phyloP scores from a whole-genome alignment of 2,113 vertebrate genomes.

The Hucho hucho region DNA sequence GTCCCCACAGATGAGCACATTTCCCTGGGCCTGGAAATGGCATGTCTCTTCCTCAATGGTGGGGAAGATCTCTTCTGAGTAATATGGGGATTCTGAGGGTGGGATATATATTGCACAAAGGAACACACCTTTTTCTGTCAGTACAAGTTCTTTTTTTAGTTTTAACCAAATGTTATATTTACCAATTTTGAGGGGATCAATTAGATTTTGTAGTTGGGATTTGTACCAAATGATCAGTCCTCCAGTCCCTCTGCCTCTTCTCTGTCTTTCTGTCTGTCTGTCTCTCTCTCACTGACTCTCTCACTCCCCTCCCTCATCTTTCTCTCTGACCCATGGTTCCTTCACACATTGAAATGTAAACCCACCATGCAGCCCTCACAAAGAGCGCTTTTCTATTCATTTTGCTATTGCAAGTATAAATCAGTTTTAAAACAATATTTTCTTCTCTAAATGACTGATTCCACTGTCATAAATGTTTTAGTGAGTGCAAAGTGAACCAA shows the following conservation, averaged over 20 bases:
- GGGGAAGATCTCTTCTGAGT: too few species aligned
- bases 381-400: conserved; percentile 19
- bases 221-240: too few species aligned
- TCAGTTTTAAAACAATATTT: conserved; percentile 55
- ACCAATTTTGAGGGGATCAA: too few species aligned
- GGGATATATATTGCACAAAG: too few species aligned
- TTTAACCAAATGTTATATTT: too few species aligned
- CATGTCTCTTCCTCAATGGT: too few species aligned
- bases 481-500: conserved; percentile 55
- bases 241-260: background rate
- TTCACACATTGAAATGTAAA: conserved; percentile 27
- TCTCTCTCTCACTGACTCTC: conserved; percentile 16
- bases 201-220: too few species aligned
- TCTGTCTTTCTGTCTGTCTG: conserved; percentile 13
- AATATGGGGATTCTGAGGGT: too few species aligned
- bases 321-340: background rate
- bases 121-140: too few species aligned
- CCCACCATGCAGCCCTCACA: background rate
- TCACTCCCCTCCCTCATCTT: background rate
- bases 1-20: too few species aligned
- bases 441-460: conserved; percentile 49
- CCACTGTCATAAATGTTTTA: conserved; percentile 58
- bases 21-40: too few species aligned
- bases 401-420: conserved; percentile 40
- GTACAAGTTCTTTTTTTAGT: too few species aligned